These are phyloP conservation scores for Phaedon cochleariae DNA, from an alignment of 2,888 invertebrate species.

Conservation along the genomic window DNA sequence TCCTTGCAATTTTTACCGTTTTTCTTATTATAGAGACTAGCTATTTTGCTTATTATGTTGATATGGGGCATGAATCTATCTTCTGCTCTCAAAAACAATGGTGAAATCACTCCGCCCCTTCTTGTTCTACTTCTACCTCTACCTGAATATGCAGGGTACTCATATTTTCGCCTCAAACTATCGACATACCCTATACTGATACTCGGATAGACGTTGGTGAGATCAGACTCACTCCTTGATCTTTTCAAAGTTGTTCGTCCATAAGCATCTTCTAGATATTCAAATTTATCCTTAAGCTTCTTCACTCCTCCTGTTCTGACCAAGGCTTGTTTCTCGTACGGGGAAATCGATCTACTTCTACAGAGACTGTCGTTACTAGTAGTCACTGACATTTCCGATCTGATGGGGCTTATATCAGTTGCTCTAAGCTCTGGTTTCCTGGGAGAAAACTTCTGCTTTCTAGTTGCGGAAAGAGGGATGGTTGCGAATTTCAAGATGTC, in stretches of 20 bases:
- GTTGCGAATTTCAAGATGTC: slow-evolving; percentile 69
- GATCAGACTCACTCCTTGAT: slow-evolving; percentile 82
- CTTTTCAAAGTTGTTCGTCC: slow-evolving; percentile 55
- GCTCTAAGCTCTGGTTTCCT: slow-evolving; percentile 56
- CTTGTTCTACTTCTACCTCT: slow-evolving; percentile 64
- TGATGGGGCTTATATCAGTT: slow-evolving; percentile 59
- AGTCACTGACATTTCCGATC: slow-evolving; percentile 58
- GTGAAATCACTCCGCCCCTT: slow-evolving; percentile 66
- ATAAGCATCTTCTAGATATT: slow-evolving; percentile 66
- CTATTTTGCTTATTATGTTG: slow-evolving; percentile 88
- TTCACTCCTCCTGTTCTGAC: slow-evolving; percentile 81
- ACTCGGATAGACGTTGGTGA: slow-evolving; percentile 68
- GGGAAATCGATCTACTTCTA: slow-evolving; percentile 77
- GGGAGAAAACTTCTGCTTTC: slow-evolving; percentile 63
- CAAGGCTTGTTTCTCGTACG: slow-evolving; percentile 76
- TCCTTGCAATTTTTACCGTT: slow-evolving; percentile 47
- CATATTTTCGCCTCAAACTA: slow-evolving; percentile 70
- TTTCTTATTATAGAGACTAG: slow-evolving; percentile 63
- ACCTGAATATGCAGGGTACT: slow-evolving; percentile 61
- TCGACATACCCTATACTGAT: slow-evolving; percentile 67
- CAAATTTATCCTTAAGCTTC: slow-evolving; percentile 80
- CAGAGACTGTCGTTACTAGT: slow-evolving; percentile 74
- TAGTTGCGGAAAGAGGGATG: slow-evolving; percentile 63
- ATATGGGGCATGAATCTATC: slow-evolving; percentile 88
- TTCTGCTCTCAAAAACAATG: slow-evolving; percentile 72